Percentiles rank a stretch among this genome's conserved stretches.
Conservation (phyloP, 2,113 vertebrate species). For the Gymnorhina tibicen region DNA sequence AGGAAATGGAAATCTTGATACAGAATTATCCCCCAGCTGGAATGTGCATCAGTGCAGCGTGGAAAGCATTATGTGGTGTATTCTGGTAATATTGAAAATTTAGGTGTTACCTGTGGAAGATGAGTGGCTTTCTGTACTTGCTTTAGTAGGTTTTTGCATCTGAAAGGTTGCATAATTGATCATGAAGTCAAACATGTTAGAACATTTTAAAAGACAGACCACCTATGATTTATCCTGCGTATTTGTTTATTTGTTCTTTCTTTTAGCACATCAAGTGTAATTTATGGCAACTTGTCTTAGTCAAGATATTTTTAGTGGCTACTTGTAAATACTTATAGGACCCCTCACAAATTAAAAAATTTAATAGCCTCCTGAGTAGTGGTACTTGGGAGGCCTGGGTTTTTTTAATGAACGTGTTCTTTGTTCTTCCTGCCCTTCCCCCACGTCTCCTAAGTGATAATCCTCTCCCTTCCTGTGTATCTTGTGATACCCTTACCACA, state of each 20-base stretch:
- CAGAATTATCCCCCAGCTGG: neutral
- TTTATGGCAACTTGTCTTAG: neutral
- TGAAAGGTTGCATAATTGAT: neutral
- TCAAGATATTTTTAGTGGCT: neutral
- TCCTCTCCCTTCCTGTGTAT: neutral
- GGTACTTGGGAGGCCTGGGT: neutral
- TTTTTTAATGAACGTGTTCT: neutral
- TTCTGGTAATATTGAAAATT: neutral
- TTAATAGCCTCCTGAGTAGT: neutral
- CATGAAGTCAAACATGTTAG: neutral
- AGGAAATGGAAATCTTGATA: neutral
- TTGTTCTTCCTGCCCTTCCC: slow-evolving; percentile 30
- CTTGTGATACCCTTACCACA: neutral
- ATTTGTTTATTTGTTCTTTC: neutral
- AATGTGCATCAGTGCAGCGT: fast-evolving
- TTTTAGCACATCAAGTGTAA: neutral
- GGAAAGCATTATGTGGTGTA: neutral
- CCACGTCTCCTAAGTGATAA: neutral
- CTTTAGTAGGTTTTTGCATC: neutral
- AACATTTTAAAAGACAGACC: neutral
- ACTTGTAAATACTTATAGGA: neutral
- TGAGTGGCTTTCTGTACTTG: neutral
- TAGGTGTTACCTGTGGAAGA: neutral
- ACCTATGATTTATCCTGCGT: fast-evolving
- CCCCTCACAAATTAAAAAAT: neutral